phyloP scores from a whole-genome alignment of 2,888 invertebrate genomes.

The Nebria brevicollis region DNA sequence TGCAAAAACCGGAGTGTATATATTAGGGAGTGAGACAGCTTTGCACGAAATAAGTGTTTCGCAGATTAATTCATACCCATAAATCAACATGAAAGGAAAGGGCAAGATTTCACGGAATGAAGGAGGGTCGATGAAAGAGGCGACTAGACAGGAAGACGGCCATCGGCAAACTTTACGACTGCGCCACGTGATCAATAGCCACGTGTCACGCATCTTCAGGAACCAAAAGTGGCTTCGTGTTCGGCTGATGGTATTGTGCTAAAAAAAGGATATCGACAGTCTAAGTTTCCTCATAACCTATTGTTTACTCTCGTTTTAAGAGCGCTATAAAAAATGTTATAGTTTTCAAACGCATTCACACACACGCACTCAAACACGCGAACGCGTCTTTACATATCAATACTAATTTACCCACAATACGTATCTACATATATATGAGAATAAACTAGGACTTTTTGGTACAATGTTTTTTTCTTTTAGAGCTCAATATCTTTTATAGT shows the following conservation, averaged over 20 bases:
- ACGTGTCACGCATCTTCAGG: constrained; percentile 15
- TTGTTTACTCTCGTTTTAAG: constrained; percentile 6
- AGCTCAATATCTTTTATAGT: no score
- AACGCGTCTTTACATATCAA: no score
- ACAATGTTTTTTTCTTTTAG: no score
- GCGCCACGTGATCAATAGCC: constrained; percentile 18
- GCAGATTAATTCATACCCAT: constrained; percentile 6
- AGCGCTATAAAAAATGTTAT: constrained; percentile 2
- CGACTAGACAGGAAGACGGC: constrained; percentile 12
- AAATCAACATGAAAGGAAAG: constrained; percentile 9
- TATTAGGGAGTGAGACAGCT: neutral
- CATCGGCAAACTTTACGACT: constrained; percentile 12
- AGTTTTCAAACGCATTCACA: neutral
- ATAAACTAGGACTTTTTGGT: no score
- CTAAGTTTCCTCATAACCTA: constrained; percentile 15
- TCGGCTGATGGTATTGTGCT: neutral
- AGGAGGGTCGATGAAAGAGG: neutral
- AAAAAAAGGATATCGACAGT: neutral
- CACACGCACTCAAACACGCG: no score
- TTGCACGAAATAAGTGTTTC: neutral
- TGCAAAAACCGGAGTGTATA: neutral
- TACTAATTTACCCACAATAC: no score
- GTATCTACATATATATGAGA: no score
- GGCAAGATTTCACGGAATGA: neutral
- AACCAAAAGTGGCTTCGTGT: neutral